Evolutionary conservation across 2,113 vertebrate species (phyloP).

Genomic region (Eulemur macaco): DNA sequence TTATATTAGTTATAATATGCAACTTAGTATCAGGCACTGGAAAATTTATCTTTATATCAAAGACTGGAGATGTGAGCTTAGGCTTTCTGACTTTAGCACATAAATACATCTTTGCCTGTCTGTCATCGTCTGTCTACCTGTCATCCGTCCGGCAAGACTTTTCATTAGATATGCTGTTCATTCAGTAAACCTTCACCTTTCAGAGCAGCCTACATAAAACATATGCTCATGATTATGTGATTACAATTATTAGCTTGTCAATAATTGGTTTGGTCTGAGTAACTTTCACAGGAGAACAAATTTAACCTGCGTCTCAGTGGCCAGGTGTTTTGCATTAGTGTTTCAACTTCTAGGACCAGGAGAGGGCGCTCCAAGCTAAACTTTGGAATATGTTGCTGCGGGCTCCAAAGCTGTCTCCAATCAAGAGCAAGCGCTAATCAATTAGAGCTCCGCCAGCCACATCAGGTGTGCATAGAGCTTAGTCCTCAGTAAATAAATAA

Average conservation of each 20-base stretch:
- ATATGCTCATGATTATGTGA: not conserved
- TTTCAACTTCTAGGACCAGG: not conserved
- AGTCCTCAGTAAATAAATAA: not conserved
- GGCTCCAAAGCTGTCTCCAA: not conserved
- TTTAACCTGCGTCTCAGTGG: not conserved
- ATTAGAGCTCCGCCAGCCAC: not conserved
- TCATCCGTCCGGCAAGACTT: not conserved
- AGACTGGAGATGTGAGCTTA: not conserved
- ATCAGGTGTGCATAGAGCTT: fast-evolving
- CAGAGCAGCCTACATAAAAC: not conserved
- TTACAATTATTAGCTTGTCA: too few relatives aligned
- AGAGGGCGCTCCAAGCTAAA: constrained; percentile 78
- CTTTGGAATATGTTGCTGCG: constrained; percentile 1
- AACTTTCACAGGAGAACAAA: not conserved
- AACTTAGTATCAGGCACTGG: not conserved
- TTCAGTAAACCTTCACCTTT: not conserved
- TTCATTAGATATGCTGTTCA: not conserved
- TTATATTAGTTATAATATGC: not conserved
- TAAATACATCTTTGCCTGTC: not conserved
- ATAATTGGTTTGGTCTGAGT: not conserved
- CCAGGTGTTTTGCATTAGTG: fast-evolving
- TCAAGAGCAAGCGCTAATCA: not conserved
- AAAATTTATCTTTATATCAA: too few relatives aligned
- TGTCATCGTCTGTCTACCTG: not conserved
- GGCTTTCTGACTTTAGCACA: fast-evolving